Evolutionary conservation across 2,888 invertebrate genomes (phyloP).

Genomic region (Entomobrya proxima): DNA sequence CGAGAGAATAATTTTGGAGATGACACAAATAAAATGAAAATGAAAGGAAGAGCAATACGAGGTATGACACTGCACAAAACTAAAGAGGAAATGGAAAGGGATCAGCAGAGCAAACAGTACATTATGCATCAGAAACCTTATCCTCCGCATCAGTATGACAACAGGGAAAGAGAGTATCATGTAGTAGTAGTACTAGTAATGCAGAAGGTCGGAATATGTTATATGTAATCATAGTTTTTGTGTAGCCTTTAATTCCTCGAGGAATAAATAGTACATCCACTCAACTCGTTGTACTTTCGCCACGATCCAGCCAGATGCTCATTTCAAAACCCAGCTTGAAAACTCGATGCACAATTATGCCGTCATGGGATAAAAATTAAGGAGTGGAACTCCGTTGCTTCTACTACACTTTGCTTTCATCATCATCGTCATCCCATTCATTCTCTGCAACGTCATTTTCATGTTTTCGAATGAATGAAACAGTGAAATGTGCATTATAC

Average conservation of each 20-base stretch:
- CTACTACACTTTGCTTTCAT: background rate
- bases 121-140: background rate
- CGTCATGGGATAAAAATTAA: conserved; percentile 50
- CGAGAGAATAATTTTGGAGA: background rate
- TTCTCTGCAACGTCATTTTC: background rate
- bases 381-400: conserved; percentile 9
- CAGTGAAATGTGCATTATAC: background rate
- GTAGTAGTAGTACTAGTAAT: no score
- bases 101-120: background rate
- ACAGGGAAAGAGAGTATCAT: background rate
- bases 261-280: conserved; percentile 39
- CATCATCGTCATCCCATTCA: background rate
- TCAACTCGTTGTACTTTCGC: background rate
- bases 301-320: no score
- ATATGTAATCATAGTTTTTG: background rate
- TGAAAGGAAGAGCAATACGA: background rate
- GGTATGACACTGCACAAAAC: background rate
- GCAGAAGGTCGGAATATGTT: background rate
- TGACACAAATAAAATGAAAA: background rate
- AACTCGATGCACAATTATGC: conserved; percentile 56
- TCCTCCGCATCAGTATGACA: background rate
- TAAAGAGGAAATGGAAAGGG: background rate
- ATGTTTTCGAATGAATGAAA: background rate
- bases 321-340: conserved; percentile 43
- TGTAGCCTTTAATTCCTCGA: conserved; percentile 21